Conservation (phyloP, 2,888 invertebrate genomes). For the Diabrotica balteata region DNA sequence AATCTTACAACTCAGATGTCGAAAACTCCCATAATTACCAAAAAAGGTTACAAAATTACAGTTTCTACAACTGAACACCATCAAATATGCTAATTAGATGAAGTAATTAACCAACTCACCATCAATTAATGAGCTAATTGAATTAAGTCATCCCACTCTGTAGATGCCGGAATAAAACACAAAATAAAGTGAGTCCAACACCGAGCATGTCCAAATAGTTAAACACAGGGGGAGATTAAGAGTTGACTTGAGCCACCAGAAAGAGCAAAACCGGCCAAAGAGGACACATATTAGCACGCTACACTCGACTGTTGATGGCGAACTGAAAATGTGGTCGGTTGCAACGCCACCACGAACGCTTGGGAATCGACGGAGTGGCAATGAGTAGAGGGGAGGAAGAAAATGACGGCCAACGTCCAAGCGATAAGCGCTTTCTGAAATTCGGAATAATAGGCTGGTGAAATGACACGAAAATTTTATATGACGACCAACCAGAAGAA, state of each 20-base stretch:
- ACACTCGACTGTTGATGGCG: constrained; percentile 22
- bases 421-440: constrained; percentile 48
- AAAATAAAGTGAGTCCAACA: constrained; percentile 10
- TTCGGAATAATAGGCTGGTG: constrained; percentile 34
- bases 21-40: too few species aligned
- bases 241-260: constrained; percentile 3
- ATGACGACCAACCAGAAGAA: too few species aligned
- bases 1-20: too few species aligned
- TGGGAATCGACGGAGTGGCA: constrained; percentile 32
- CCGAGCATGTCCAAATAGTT: neutral
- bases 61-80: too few species aligned
- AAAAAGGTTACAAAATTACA: too few species aligned
- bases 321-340: constrained; percentile 36
- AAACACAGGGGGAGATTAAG: neutral
- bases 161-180: constrained; percentile 4
- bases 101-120: constrained; percentile 8
- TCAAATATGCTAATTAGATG: neutral
- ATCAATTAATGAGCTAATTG: neutral
- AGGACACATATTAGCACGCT: constrained; percentile 14
- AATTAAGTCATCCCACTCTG: too few species aligned
- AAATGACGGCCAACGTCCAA: constrained; percentile 50
- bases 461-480: constrained; percentile 9
- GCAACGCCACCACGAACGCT: constrained; percentile 29
- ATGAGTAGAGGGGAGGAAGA: constrained; percentile 37
- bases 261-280: constrained; percentile 9